Base-by-base conservation (phyloP, 2,888 invertebrate genomes). In the Sphaerophoria taeniata region DNA sequence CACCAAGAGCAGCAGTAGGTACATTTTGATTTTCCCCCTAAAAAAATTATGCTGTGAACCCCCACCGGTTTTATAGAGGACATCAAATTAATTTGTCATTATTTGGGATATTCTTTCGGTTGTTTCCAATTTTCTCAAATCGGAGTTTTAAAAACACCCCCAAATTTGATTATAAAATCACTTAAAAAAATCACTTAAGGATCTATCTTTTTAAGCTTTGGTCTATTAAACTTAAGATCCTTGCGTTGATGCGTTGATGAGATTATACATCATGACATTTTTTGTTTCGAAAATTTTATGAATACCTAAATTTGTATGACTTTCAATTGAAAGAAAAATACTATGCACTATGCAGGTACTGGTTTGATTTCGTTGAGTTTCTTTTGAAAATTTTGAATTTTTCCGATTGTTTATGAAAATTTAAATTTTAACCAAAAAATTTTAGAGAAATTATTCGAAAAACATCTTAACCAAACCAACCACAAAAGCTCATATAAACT, bases 21-120 rank as follows among this genome's bases (percentile, higher is more conserved):
- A 61, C n/a, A 80, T 51, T 80, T 75, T 79, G 67, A 76, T 80
- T 78, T 55, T 51, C 47, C 51, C 36, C 33, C n/a, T n/a, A 39
- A 56, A 69, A 47, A 47, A 16, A 61, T 45, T 72, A 56, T 24
- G 24, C 24, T 2, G 1, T 24, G 24, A 36, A 49, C 58, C 65
- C 78, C 70, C 63, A 58, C 51, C 14, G 36, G 70, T 85, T 81
- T 81, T 70, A 60, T 43, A 24, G 49, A 77, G 76, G 85, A 77
- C 85, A 81, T 77, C 81, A 81, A 85, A 85, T 85, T 85, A 85
- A 77, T 81, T 85, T 85, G 85, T 85, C 85, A 81, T 85, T 81
- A 81, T 80, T 77, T 63, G 61, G 85, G 81, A 81, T 85, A 85
- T 81, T 81, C 73, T 65, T 81, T 72, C 58, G 73, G 73, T 61